These are phyloP conservation scores for Gila robusta DNA, from an alignment of 2,797 vertebrate genomes.

Conservation along the genomic window DNA sequence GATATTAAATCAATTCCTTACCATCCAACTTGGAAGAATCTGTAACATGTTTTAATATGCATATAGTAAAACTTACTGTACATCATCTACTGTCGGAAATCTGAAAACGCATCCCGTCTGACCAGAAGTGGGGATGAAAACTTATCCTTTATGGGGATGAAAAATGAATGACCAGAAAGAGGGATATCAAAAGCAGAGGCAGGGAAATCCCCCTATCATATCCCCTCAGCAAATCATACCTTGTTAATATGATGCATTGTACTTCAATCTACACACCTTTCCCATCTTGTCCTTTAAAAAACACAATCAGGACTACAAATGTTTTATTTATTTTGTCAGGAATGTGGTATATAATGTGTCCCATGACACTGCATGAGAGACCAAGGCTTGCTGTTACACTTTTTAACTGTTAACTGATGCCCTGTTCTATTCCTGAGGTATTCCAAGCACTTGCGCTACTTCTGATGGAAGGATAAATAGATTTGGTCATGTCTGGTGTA, in stretches of 20 bases:
- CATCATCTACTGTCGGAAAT: not conserved
- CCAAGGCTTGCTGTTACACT: not conserved
- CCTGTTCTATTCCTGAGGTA: not conserved
- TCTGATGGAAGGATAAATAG: not conserved
- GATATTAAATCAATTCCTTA: not conserved
- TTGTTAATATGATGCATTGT: not conserved
- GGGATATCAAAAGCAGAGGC: not conserved
- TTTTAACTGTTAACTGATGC: no score
- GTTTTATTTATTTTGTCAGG: not conserved
- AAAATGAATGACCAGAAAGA: not conserved
- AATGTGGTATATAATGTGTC: not conserved
- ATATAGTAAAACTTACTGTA: not conserved
- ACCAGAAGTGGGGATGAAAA: not conserved
- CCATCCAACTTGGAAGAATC: not conserved
- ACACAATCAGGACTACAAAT: not conserved
- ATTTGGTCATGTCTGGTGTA: no score
- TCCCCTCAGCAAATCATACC: not conserved
- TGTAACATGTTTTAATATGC: not conserved
- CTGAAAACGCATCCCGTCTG: not conserved
- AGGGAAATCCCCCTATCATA: not conserved
- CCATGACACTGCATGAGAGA: not conserved
- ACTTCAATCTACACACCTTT: not conserved
- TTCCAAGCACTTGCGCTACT: not conserved
- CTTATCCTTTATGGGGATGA: not conserved
- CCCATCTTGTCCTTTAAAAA: not conserved